Base-by-base conservation (phyloP, 2,888 invertebrate genomes). In the Blastobasis lacticolella region DNA sequence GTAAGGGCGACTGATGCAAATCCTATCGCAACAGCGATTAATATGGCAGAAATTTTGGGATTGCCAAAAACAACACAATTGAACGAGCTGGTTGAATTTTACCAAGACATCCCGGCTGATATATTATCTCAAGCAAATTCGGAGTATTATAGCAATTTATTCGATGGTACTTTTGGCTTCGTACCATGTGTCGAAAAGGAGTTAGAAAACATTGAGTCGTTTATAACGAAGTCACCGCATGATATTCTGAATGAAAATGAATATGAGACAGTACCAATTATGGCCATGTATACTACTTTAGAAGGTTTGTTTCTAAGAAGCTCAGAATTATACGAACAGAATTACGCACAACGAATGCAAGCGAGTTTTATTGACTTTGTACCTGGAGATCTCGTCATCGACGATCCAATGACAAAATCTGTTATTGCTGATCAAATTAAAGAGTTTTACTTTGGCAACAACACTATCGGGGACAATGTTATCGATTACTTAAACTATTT, bases 111-210 rank as follows among this genome's bases (percentile, higher is more conserved):
- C 5, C 38, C 50, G n/a, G 41, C 42, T 4, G 46, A 46, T 46
- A 45, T 37, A 47, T 43, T 73, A n/a, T 68, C 54, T 42, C 38
- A 37, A 41, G 43, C 46, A 0, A 71, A 63, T 49, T 57, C 54
- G 48, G 55, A 64, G 23, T 66, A 60, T 38, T 69, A 68, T 10
- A 59, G 61, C n/a, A 60, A 60, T 48, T 50, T 66, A 4, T 66
- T 59, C 7, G 68, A 69, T 49, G 70, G 71, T 0, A 64, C 61
- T 1, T 63, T 67, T 49, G 75, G 71, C 0, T 73, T 73, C 10
- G 68, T 60, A 0, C 73, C 73, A 1, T 73, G 75, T 48, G 47
- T 72, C 1, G 72, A 75, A 42, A 63, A 50, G 36, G 55, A 56
- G 37, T 5, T 61, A 5, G 49, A 48, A 6, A 54, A 55, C 1